Conservation (phyloP, 92 coral and sea anemone genomes). For the Desmophyllum pertusum region DNA sequence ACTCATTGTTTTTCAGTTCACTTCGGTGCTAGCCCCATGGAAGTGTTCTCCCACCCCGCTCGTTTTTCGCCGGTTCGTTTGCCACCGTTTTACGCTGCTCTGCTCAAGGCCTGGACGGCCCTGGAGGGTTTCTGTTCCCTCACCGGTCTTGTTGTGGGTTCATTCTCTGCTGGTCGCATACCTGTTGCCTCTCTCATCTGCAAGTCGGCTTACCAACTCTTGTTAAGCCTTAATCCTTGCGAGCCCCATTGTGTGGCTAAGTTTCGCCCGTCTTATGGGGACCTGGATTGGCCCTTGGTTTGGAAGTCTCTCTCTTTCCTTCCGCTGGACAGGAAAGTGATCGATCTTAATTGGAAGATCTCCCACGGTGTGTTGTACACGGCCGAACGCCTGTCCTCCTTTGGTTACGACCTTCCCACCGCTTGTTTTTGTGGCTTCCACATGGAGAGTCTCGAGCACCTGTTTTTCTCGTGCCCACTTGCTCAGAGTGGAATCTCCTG, state of each 20-base stretch:
- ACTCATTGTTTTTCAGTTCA: neutral
- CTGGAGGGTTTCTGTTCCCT: neutral
- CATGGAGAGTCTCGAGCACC: neutral
- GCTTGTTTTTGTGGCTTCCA: constrained; percentile 14
- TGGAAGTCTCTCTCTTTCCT: neutral
- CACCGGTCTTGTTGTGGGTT: neutral
- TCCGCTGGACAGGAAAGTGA: neutral
- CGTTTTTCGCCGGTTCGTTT: neutral
- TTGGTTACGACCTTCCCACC: neutral
- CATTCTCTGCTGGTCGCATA: neutral
- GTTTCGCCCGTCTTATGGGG: neutral
- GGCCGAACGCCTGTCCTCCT: neutral
- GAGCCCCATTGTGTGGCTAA: neutral
- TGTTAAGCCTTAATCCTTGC: neutral
- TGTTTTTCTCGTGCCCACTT: constrained; percentile 6
- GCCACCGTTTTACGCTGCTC: neutral
- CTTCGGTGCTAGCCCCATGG: neutral
- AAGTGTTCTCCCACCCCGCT: neutral
- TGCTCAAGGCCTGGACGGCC: neutral
- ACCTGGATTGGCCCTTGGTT: neutral
- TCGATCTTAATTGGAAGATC: neutral
- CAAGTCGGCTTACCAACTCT: neutral
- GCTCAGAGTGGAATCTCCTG: neutral
- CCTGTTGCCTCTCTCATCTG: neutral
- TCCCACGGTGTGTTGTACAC: constrained; percentile 19